These are phyloP conservation scores for Recurvirostra avosetta DNA, from an alignment of 2,113 vertebrate species.

Conservation along the genomic window DNA sequence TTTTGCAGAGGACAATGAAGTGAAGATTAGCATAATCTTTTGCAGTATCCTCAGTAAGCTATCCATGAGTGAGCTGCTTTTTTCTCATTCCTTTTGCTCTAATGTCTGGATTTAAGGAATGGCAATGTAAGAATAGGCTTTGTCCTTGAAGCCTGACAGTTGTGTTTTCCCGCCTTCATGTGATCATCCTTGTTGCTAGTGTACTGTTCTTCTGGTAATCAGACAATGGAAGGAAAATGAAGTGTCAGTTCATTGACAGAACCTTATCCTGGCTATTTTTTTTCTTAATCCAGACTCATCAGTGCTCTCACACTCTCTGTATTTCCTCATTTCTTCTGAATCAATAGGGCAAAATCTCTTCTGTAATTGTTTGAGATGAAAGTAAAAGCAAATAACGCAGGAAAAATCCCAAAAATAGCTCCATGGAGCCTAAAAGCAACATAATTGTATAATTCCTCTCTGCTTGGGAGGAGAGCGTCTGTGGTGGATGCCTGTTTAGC, in stretches of 20 bases:
- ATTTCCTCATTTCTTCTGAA: conserved; percentile 50
- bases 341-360: conserved; percentile 44
- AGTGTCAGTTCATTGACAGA: conserved; percentile 86
- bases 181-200: conserved; percentile 91
- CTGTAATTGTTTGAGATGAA: conserved; percentile 33
- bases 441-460: background rate
- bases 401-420: conserved; percentile 16
- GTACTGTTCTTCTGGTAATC: conserved; percentile 81
- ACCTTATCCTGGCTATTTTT: conserved; percentile 82
- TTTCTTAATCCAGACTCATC: conserved; percentile 82
- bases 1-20: conserved; percentile 96
- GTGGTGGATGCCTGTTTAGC: background rate
- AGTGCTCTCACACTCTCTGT: background rate
- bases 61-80: conserved; percentile 88
- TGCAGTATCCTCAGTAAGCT: conserved; percentile 98
- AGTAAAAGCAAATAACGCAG: background rate
- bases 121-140: conserved; percentile 89
- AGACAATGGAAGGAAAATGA: conserved; percentile 88
- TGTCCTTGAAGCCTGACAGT: conserved; percentile 87
- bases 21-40: conserved; percentile 99
- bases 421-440: background rate
- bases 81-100: conserved; percentile 82
- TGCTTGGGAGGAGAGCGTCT: background rate
- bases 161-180: conserved; percentile 96
- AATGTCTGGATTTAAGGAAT: conserved; percentile 88